Conservation (phyloP, 2,113 vertebrate genomes). For the Centrocercus urophasianus region DNA sequence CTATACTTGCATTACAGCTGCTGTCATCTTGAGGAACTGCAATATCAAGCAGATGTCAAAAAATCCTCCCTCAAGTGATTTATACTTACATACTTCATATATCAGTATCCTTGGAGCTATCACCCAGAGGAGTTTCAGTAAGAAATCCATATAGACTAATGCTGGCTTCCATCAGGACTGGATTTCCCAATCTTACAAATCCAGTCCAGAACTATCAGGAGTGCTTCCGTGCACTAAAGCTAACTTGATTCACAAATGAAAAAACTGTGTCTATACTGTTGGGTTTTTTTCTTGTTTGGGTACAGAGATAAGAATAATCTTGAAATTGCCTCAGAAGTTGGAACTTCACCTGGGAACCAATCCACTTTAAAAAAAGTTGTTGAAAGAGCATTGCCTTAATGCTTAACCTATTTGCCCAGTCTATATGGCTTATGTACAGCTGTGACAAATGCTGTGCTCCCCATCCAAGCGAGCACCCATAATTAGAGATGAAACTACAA, state of each 20-base stretch:
- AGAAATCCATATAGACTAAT: neutral
- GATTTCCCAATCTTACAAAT: neutral
- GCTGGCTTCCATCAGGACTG: neutral
- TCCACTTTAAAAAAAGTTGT: neutral
- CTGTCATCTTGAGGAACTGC: neutral
- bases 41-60: neutral
- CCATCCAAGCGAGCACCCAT: neutral
- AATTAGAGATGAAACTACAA: neutral
- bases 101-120: neutral
- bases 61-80: neutral
- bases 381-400: neutral
- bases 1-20: neutral
- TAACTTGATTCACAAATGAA: neutral
- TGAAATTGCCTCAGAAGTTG: neutral
- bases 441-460: accelerated
- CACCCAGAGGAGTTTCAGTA: neutral
- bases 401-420: neutral
- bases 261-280: neutral
- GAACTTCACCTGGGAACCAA: neutral
- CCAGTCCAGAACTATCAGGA: neutral
- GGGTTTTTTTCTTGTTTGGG: neutral
- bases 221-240: neutral
- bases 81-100: neutral
- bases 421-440: neutral
- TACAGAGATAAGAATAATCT: neutral